Evolutionary conservation across 2,113 vertebrate genomes (phyloP), one percentile per base, ranked within the genome.

Genomic region (Atlantisia rogersi): DNA sequence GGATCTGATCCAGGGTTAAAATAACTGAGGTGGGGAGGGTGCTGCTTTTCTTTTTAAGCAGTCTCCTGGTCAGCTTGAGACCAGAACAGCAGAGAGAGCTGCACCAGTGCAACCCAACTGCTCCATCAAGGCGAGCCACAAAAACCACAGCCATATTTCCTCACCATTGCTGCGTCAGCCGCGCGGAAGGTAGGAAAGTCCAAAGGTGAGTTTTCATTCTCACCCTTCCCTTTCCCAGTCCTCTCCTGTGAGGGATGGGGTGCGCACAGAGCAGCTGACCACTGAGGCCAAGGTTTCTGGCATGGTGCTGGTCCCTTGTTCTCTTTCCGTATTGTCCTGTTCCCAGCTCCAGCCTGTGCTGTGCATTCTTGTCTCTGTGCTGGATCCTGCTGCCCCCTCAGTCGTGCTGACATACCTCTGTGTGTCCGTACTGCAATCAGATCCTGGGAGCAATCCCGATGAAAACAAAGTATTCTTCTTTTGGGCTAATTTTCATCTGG

Each of bases 1-100:
- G 92, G 81, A 88, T 44, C 35, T 11, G 32, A 92, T 93, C 83
- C 86, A 95, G 50, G 10, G 42, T 81, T 29, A 96, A 97, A 96
- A 92, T 77, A 94, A 88, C 31, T 20, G n/a, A 59, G 86, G 32
- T 81, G 56, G n/a, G 60, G 76, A 88, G 26, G 25, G 55, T 81
- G 32, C 31, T 92, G 60, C 17, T 82, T 78, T 75, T 74, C 69
- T 74, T 76, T 92, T 10, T 2, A 86, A 84, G 77, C 32, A 59
- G 17, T 90, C 58, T 92, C 86, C 69, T 35, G 73, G 42, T 64
- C 56, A 52, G 60, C 58, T n/a, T 94, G 56, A 82, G 1, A 6
- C 78, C 83, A 86, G 25, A 83, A 29, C 3, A 1, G 59, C 50
- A 74, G 60, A 60, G 86, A 81, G 73, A 81, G 64, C 91, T 93